Evolutionary conservation across 2,797 vertebrate species (phyloP).

Genomic region (Fundulus diaphanus): DNA sequence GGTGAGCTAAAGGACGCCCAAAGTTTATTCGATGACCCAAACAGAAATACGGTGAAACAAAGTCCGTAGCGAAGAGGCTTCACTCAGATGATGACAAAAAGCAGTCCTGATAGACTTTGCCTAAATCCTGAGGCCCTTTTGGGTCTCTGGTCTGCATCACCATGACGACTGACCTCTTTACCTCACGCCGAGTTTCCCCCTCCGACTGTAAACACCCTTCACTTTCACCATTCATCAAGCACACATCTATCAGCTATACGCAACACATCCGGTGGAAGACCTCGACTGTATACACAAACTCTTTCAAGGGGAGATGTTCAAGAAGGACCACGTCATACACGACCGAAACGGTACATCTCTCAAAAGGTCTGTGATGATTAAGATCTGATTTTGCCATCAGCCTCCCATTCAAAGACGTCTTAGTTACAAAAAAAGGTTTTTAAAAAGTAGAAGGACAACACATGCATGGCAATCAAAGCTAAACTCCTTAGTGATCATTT

Average conservation of each 20-base stretch:
- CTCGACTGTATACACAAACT: conserved; percentile 58
- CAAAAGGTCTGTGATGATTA: background rate
- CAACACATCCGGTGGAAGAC: conserved; percentile 66
- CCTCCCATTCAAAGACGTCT: background rate
- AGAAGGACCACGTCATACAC: conserved; percentile 19
- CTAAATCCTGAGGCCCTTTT: conserved; percentile 53
- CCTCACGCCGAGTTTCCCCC: conserved; percentile 48
- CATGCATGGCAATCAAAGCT: background rate
- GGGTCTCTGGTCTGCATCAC: conserved; percentile 73
- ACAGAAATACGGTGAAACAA: conserved; percentile 1
- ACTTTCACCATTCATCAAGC: conserved; percentile 61
- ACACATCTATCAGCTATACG: conserved; percentile 51
- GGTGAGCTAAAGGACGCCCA: background rate
- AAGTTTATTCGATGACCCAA: conserved; percentile 9
- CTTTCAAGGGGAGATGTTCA: conserved; percentile 30
- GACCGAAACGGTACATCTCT: conserved; percentile 8
- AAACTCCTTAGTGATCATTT: background rate
- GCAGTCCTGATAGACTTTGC: conserved; percentile 47
- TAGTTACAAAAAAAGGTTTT: background rate
- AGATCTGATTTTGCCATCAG: background rate
- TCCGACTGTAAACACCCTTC: conserved; percentile 73
- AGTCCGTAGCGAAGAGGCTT: background rate
- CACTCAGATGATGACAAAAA: conserved; percentile 49
- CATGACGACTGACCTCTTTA: conserved; percentile 70
- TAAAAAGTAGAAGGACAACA: background rate